Conservation (phyloP, 2,113 vertebrate genomes). For the Puffinus mauretanicus region DNA sequence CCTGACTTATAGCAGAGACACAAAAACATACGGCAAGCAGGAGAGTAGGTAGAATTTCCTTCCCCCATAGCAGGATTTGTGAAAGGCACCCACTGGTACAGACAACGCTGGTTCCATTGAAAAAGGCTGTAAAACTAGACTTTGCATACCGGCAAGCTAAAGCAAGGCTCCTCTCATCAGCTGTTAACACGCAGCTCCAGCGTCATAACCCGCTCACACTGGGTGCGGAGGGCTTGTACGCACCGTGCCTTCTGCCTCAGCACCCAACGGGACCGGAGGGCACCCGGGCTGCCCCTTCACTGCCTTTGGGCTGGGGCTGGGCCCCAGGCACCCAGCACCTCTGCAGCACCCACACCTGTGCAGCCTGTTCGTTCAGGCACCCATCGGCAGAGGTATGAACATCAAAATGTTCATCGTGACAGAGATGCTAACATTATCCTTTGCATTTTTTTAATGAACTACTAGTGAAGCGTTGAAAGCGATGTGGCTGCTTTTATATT, state of each 20-base stretch:
- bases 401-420: not conserved
- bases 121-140: not conserved
- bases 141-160: not conserved
- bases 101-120: not conserved
- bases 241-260: rapidly evolving
- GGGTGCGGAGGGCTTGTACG: not conserved
- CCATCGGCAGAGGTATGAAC: not conserved
- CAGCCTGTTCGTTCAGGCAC: not conserved
- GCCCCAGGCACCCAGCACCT: not conserved
- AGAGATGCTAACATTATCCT: not conserved
- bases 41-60: not conserved
- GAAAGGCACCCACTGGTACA: not conserved
- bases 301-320: not conserved
- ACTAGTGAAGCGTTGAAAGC: not conserved
- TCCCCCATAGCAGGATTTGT: not conserved
- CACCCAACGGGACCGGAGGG: not conserved
- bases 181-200: not conserved
- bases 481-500: not conserved
- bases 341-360: too few relatives aligned
- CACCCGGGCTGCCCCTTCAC: not conserved
- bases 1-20: not conserved
- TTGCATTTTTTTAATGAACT: not conserved
- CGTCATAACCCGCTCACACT: rapidly evolving
- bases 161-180: not conserved
- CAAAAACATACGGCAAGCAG: not conserved